Percentiles rank a stretch among this genome's conserved stretches.
Conservation (phyloP, 2,888 invertebrate genomes). For the Plebejus argus region DNA sequence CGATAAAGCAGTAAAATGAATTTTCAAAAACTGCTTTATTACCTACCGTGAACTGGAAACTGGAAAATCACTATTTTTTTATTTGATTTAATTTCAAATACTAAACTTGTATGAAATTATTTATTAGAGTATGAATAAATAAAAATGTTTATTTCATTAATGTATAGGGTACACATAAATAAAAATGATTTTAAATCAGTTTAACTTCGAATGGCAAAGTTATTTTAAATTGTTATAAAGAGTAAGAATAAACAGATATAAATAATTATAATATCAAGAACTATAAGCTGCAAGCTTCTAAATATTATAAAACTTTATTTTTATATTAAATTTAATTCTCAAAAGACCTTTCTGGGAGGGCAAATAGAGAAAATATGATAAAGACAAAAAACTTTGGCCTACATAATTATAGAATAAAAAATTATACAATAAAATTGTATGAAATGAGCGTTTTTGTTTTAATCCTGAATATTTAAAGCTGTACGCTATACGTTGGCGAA, state of each 20-base stretch:
- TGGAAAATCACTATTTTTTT: not conserved
- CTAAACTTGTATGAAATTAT: not conserved
- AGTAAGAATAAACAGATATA: too few relatives aligned
- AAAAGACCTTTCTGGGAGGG: not conserved
- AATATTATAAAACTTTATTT: too few relatives aligned
- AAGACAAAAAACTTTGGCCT: not conserved
- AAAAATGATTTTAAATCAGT: too few relatives aligned
- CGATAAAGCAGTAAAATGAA: not conserved
- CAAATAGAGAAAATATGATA: not conserved
- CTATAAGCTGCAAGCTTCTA: too few relatives aligned
- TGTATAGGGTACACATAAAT: too few relatives aligned
- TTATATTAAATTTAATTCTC: not conserved
- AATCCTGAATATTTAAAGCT: not conserved
- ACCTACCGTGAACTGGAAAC: not conserved
- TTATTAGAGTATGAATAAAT: too few relatives aligned
- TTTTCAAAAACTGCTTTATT: not conserved
- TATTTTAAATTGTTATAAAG: too few relatives aligned
- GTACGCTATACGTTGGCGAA: not conserved
- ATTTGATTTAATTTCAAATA: not conserved
- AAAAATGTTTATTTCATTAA: too few relatives aligned
- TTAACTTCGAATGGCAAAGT: too few relatives aligned
- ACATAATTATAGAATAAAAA: not conserved
- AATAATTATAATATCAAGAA: too few relatives aligned
- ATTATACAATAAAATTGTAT: not conserved
- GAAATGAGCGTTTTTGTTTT: not conserved